These are phyloP conservation scores for Brevimyrus niger DNA, from an alignment of 2,113 vertebrate species.

Conservation along the genomic window DNA sequence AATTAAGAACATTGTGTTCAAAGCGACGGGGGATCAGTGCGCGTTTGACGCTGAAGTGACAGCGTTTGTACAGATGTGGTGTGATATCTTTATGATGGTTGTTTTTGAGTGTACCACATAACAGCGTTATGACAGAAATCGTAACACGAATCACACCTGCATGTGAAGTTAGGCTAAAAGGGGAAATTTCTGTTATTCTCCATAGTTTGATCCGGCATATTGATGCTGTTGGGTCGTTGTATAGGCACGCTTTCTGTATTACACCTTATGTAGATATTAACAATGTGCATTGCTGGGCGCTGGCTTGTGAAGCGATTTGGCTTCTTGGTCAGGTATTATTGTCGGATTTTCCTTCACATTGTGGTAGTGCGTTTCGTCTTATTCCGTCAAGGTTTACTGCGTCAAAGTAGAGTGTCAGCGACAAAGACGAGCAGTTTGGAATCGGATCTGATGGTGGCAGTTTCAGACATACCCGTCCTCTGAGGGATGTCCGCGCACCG, in stretches of 20 bases:
- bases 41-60: conserved; percentile 59
- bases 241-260: neutral
- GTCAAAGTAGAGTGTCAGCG: neutral
- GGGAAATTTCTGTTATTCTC: conserved; percentile 5
- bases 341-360: neutral
- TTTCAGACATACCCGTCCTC: neutral
- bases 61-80: conserved; percentile 63
- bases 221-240: neutral
- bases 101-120: conserved; percentile 33
- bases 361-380: neutral
- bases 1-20: conserved; percentile 62
- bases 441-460: neutral
- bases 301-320: neutral
- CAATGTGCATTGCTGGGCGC: neutral
- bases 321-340: neutral
- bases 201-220: neutral
- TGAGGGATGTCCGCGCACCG: conserved; percentile 16
- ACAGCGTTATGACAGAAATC: conserved; percentile 43
- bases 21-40: conserved; percentile 59
- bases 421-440: neutral
- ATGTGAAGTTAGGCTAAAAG: conserved; percentile 38
- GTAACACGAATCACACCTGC: conserved; percentile 52
- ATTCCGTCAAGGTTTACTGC: neutral
- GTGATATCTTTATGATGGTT: conserved; percentile 27
- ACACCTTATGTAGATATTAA: neutral